Percentiles rank a stretch among this genome's conserved stretches.
Evolutionary conservation across 2,113 vertebrate genomes (phyloP).

Genomic region (Esox niger): DNA sequence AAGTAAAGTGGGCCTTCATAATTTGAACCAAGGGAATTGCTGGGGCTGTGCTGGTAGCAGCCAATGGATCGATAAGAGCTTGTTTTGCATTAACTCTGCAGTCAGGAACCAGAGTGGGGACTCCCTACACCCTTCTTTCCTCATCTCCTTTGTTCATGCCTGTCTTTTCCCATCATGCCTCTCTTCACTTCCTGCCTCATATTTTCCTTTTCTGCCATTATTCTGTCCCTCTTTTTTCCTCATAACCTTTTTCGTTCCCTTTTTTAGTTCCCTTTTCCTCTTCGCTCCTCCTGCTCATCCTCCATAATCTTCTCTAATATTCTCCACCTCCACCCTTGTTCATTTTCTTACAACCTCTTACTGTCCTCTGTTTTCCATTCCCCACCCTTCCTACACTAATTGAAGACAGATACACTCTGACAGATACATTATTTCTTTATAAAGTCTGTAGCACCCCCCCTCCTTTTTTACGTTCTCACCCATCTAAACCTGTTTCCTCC

Average conservation of each 20-base stretch:
- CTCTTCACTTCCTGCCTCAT: neutral
- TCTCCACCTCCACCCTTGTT: neutral
- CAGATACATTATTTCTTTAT: too few species aligned
- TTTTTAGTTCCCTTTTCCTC: neutral
- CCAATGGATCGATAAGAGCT: conserved; percentile 54
- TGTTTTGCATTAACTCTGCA: conserved; percentile 50
- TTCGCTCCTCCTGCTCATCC: neutral
- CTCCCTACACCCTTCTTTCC: neutral
- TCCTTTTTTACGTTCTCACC: neutral
- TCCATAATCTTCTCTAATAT: neutral
- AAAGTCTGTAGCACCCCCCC: too few species aligned
- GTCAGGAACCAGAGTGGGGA: conserved; percentile 26
- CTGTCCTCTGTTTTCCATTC: neutral
- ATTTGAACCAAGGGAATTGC: conserved; percentile 43
- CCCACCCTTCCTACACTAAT: neutral
- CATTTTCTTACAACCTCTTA: neutral
- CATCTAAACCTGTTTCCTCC: too few species aligned
- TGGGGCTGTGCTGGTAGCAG: conserved; percentile 30
- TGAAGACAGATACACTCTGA: too few species aligned
- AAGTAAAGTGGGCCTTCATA: conserved; percentile 48
- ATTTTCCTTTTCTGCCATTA: neutral
- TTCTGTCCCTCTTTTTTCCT: too few species aligned
- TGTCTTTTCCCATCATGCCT: too few species aligned
- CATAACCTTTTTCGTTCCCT: too few species aligned
- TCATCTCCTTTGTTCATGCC: neutral